These are phyloP conservation scores for Myotis davidii DNA, from an alignment of 2,113 vertebrate species.

Conservation along the genomic window DNA sequence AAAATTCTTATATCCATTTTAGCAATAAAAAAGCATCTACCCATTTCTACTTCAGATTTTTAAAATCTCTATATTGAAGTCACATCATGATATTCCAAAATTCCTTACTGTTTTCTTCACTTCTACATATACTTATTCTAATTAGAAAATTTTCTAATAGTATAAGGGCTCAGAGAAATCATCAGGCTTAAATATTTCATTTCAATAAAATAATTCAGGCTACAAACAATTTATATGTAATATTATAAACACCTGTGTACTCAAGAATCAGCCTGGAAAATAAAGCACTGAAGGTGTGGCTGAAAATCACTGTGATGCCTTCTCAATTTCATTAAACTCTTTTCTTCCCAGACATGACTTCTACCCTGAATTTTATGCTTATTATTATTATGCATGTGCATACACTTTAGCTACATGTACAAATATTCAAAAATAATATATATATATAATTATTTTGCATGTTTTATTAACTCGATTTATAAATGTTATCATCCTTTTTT, in stretches of 20 bases:
- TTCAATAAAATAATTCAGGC: constrained; percentile 38
- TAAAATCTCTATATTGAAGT: not conserved
- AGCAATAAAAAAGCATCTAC: constrained; percentile 41
- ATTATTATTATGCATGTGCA: not conserved
- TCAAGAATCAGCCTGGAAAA: not conserved
- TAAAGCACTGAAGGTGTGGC: not conserved
- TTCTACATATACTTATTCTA: not conserved
- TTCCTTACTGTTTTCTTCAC: not conserved
- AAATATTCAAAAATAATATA: not conserved
- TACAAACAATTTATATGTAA: constrained; percentile 2
- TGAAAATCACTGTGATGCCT: not conserved
- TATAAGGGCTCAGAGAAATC: not conserved
- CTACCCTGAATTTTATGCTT: not conserved
- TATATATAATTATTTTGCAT: not conserved
- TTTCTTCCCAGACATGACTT: not conserved
- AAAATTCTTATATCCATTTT: not conserved
- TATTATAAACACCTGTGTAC: not conserved
- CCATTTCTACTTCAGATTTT: not conserved
- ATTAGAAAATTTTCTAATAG: constrained; percentile 1
- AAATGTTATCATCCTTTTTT: not conserved
- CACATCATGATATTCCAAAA: not conserved
- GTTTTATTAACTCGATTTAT: not conserved
- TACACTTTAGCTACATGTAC: not conserved
- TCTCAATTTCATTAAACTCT: not conserved
- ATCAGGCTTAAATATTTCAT: constrained; percentile 8